A percentile compares a stretch with the other conserved stretches of the same genome.
Conservation (phyloP, 2,113 vertebrate genomes). For the Notothenia coriiceps region DNA sequence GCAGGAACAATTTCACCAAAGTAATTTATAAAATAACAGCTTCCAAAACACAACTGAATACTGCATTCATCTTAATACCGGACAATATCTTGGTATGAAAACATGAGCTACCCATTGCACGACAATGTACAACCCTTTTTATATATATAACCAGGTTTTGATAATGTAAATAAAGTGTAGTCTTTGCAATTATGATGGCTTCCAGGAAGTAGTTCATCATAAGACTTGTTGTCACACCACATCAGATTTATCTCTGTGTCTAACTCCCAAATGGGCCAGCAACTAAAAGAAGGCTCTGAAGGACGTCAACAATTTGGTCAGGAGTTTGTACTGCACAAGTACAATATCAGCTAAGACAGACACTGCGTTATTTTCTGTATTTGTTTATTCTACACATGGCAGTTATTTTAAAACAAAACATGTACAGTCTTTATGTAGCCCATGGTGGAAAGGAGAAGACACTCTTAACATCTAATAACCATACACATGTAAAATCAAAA, state of each 20-base stretch:
- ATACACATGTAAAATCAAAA: too few relatives aligned
- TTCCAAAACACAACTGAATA: conserved; percentile 46
- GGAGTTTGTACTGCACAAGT: too few relatives aligned
- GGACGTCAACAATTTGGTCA: background rate
- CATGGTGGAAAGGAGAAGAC: too few relatives aligned
- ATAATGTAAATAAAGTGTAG: background rate
- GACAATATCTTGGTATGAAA: conserved; percentile 46
- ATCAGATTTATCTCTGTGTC: background rate
- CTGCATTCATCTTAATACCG: conserved; percentile 15
- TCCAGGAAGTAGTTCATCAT: background rate
- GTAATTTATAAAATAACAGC: conserved; percentile 57
- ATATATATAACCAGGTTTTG: background rate
- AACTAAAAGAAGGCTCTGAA: background rate
- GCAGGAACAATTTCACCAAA: conserved; percentile 49
- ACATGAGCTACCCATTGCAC: conserved; percentile 8
- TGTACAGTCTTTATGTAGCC: too few relatives aligned
- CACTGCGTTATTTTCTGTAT: too few relatives aligned
- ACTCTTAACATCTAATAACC: too few relatives aligned
- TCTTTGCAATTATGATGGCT: background rate
- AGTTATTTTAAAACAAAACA: too few relatives aligned
- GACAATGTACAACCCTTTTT: conserved; percentile 4
- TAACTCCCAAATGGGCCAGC: background rate
- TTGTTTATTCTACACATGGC: too few relatives aligned
- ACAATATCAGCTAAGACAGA: too few relatives aligned
- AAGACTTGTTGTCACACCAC: background rate